Conservation (phyloP, 1,140 invertebrate species). For the Scaptomyza pallida region DNA sequence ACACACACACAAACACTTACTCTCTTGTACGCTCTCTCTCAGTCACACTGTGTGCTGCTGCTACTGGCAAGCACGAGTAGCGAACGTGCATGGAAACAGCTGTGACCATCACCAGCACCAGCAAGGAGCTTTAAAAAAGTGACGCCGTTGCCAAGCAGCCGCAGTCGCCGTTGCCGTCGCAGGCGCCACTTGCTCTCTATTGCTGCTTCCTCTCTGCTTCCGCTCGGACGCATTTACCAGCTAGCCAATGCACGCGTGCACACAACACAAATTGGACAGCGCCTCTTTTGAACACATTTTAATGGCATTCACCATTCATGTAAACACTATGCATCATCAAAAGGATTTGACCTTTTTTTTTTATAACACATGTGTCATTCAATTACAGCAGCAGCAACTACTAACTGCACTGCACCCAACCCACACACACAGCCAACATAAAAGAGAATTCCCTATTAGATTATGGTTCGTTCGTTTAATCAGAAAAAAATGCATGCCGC, state of each 20-base stretch:
- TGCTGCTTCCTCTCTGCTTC: background rate
- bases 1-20: background rate
- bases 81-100: constrained; percentile 48
- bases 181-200: constrained; percentile 6
- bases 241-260: constrained; percentile 46
- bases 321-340: too few species aligned
- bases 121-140: constrained; percentile 23
- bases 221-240: background rate
- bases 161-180: too few species aligned
- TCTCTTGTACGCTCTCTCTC: background rate
- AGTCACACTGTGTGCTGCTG: background rate
- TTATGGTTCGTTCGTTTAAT: background rate
- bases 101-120: too few species aligned
- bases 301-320: background rate
- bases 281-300: background rate
- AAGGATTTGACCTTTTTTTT: too few species aligned
- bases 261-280: constrained; percentile 53
- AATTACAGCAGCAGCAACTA: too few species aligned
- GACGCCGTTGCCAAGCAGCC: constrained; percentile 57
- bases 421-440: too few species aligned
- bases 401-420: too few species aligned
- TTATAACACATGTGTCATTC: too few species aligned
- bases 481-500: constrained; percentile 1
- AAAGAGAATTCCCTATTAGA: too few species aligned
- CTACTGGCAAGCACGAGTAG: background rate